Evolutionary conservation across 2,113 vertebrate genomes (phyloP).

Genomic region (Mirza zaza): DNA sequence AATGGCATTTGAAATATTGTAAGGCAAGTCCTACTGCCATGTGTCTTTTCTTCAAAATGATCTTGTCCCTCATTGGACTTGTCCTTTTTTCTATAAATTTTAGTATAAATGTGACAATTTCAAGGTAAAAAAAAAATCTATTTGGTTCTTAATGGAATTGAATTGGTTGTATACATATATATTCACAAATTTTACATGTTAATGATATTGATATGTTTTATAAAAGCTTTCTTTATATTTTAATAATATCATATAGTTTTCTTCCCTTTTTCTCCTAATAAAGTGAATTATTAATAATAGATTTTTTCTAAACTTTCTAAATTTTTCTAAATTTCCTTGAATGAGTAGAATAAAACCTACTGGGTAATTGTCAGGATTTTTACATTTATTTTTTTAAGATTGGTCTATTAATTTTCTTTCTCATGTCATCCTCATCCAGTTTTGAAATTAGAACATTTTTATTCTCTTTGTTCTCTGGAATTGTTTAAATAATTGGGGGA

Average conservation of each 20-base stretch:
- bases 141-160: neutral
- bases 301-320: neutral
- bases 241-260: neutral
- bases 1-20: neutral
- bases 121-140: neutral
- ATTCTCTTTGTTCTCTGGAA: neutral
- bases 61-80: neutral
- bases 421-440: neutral
- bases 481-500: neutral
- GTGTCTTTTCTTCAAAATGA: neutral
- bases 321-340: neutral
- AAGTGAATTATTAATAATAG: neutral
- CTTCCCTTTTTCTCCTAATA: neutral
- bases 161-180: neutral
- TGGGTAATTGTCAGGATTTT: neutral
- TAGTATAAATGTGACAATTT: neutral
- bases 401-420: neutral
- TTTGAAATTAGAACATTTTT: neutral
- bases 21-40: too few relatives aligned
- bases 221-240: neutral
- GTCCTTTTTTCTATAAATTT: neutral
- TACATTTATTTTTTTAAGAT: neutral
- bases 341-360: neutral
- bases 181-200: neutral
- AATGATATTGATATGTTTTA: neutral